A percentile compares a stretch with the other conserved stretches of the same genome.
phyloP scores from a whole-genome alignment of 2,113 vertebrate species.

The Bos taurus region DNA sequence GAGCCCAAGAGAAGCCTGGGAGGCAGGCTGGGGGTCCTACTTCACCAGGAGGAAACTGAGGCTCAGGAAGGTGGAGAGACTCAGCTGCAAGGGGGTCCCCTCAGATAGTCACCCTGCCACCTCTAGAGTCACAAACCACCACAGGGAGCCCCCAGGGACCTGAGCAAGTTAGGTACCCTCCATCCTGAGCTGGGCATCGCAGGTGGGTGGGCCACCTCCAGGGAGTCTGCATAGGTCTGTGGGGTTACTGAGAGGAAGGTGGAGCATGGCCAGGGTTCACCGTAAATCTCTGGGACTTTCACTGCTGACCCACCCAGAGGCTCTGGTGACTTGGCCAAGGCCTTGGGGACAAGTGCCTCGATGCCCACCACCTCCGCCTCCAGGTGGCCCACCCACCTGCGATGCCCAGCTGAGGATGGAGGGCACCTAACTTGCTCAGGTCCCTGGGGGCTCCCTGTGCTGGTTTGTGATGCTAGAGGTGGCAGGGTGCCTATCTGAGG shows the following conservation, averaged over 20 bases:
- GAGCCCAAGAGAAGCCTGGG: not conserved
- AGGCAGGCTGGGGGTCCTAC: not conserved
- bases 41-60: not conserved
- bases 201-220: not conserved
- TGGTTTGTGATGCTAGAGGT: not conserved
- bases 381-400: not conserved
- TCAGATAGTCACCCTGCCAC: not conserved
- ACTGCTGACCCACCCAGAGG: not conserved
- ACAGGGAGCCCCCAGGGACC: not conserved
- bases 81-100: not conserved
- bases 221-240: not conserved
- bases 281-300: not conserved
- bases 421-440: not conserved
- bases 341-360: not conserved
- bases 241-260: not conserved
- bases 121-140: not conserved
- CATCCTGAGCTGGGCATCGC: not conserved
- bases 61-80: not conserved
- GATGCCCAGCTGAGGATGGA: not conserved
- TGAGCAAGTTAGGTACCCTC: not conserved
- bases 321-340: not conserved
- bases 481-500: not conserved
- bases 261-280: not conserved
- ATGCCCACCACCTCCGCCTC: rapidly evolving
- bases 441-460: not conserved